Evolutionary conservation across 2,888 invertebrate species (phyloP).

Genomic region (Polietes domitor): DNA sequence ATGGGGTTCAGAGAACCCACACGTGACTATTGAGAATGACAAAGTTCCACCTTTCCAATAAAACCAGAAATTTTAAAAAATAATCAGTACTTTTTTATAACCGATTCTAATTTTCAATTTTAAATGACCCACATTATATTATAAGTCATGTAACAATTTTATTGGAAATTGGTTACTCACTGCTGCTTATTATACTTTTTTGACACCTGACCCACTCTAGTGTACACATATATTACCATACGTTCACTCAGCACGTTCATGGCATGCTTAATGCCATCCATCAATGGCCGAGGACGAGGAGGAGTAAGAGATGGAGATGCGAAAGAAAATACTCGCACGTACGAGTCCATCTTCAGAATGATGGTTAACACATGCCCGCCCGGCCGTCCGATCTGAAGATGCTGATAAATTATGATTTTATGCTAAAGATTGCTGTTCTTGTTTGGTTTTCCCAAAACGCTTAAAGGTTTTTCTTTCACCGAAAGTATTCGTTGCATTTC

Average conservation of each 20-base stretch:
- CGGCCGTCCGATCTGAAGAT: slow-evolving; percentile 7
- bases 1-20: too few relatives aligned
- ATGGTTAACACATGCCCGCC: slow-evolving; percentile 16
- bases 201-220: too few relatives aligned
- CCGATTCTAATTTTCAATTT: too few relatives aligned
- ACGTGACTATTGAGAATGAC: too few relatives aligned
- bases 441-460: background rate
- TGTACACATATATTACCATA: background rate
- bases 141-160: too few relatives aligned
- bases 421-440: slow-evolving; percentile 13
- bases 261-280: slow-evolving; percentile 14
- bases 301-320: background rate
- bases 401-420: slow-evolving; percentile 39
- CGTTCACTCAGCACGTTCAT: background rate
- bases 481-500: background rate
- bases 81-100: too few relatives aligned
- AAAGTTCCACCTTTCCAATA: too few relatives aligned
- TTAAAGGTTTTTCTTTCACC: background rate
- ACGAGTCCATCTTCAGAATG: slow-evolving; percentile 15
- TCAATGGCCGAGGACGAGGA: background rate
- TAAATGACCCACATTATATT: too few relatives aligned
- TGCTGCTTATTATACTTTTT: too few relatives aligned
- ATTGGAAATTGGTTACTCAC: too few relatives aligned
- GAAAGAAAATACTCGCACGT: background rate
- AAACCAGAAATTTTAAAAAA: too few relatives aligned